Base-by-base conservation (phyloP, 1,140 invertebrate genomes). In the Bombus huntii region DNA sequence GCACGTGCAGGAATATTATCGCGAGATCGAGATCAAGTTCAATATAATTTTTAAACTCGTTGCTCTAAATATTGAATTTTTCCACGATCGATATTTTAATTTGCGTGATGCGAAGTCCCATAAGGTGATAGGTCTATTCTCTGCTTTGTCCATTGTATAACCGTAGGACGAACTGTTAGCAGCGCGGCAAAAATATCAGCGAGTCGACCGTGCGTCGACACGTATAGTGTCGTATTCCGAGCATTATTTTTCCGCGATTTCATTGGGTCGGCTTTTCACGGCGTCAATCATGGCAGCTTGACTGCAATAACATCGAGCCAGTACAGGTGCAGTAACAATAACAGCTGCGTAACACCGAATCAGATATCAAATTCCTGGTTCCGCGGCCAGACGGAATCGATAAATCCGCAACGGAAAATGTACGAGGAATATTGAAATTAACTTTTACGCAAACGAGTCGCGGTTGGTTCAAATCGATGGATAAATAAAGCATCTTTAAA, bases 161-260 rank as follows among this genome's bases (percentile, higher is more conserved):
- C 25, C 10, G n/a, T 22, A 13, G 70, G 37, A 72, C 8, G 25
- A 72, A n/a, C 42, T 42, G 76, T 81, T 66, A 42, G 37, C 42
- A 44, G 31, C 0, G 44, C 62, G 73, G 31, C n/a, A 66, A 76
- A 84, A 84, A 79, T 71, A 77, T 83, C 18, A 10, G 42, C 31
- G 31, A n/a, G 31, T 25, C 25, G 73, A 59, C 15, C 28, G 70
- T 53, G 8, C 6, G 62, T 22, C 53, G 37, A 13, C 13, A n/a
- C 18, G 13, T 6, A 39, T 10, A 18, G n/a, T 39, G 34, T 37
- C 53, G 53, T 59, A 66, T 65, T 53, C 66, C 39, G 68, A 44
- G 68, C 68, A 81, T 89, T 89, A 82, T 89, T 83, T 87, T 82
- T 47, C 70, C 53, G 57, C 25, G 71, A 89, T 70, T 87, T 89